phyloP scores from a whole-genome alignment of 2,797 vertebrate genomes.

The Harpagifer antarcticus region DNA sequence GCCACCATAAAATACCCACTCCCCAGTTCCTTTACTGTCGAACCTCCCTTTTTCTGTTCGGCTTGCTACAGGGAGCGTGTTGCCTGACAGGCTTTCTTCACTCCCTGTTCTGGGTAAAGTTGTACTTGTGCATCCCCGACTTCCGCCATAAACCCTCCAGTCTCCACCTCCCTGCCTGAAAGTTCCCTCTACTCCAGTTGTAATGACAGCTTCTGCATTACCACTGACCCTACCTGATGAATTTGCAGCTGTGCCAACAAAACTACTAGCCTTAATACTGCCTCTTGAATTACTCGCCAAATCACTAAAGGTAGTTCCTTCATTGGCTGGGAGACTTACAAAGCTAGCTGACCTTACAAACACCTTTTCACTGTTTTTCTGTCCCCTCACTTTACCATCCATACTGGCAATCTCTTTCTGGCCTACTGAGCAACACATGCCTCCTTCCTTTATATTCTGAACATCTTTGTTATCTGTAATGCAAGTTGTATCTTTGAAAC shows the following conservation, averaged over 20 bases:
- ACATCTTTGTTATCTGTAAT: neutral
- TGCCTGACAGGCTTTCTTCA: neutral
- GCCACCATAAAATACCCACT: conserved; percentile 24
- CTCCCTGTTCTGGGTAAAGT: neutral
- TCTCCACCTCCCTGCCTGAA: neutral
- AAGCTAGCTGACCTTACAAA: conserved; percentile 12
- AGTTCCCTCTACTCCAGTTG: neutral
- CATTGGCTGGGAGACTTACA: neutral
- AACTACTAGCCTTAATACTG: neutral
- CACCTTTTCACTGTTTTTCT: neutral
- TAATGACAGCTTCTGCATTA: neutral
- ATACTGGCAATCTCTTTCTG: neutral
- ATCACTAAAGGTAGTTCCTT: neutral
- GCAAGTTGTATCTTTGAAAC: neutral
- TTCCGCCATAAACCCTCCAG: neutral
- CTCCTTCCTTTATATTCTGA: neutral
- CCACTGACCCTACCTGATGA: neutral
- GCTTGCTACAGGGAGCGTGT: neutral
- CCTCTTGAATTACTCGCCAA: neutral
- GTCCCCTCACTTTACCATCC: no score
- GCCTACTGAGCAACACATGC: neutral
- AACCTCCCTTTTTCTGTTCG: conserved; percentile 15
- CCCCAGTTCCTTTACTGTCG: conserved; percentile 14
- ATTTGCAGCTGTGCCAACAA: neutral
- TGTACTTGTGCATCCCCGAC: neutral